Base-by-base conservation (phyloP, 2,888 invertebrate species). In the Nephrotoma guestfalica region DNA sequence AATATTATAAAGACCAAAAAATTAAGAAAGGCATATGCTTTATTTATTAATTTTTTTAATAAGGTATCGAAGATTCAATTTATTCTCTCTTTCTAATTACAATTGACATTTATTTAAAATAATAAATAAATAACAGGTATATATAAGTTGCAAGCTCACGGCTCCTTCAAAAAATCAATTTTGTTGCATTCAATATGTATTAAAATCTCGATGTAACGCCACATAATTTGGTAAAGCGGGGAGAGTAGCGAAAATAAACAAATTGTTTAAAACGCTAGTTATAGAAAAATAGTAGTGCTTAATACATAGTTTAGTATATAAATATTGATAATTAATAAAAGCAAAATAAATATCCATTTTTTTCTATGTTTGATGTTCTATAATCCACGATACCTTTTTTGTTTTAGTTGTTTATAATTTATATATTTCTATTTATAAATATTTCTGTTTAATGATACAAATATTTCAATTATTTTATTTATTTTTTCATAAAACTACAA, bases 401-500 rank as follows among this genome's bases (percentile, higher is more conserved):
- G 15, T 83, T 40, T 84, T 41, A 84, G 42, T 84, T 84, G 41
- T 84, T 15, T 84, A 43, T 86, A 47, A 47, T 86, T 51, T 86
- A 57, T 86, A 57, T 86, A 51, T 57, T 86, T 40, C 41, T 86
- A n/a, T 86, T 57, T 57, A 51, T 86, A 86, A 86, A 51, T 86
- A 51, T 47, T 47, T 47, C 30, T 40, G 45, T 47, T 86, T 40
- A 85, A 85, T 85, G 85, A 85, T 85, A 85, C 85, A 86, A 41
- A 57, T 86, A 51, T 86, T 86, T 41, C 40, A 41, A 51, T 47
- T 86, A 86, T 86, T 45, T 86, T 45, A 42, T 85, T 85, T 85
- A 7, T 85, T 86, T 86, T 86, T 86, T 87, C 51, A 87, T 87
- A 86, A 87, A 87, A 86, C 87, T 86, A 87, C 87, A 87, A 87